These are phyloP conservation scores for Rhimphoctona megacephalus DNA, from an alignment of 2,888 invertebrate species.

Conservation along the genomic window DNA sequence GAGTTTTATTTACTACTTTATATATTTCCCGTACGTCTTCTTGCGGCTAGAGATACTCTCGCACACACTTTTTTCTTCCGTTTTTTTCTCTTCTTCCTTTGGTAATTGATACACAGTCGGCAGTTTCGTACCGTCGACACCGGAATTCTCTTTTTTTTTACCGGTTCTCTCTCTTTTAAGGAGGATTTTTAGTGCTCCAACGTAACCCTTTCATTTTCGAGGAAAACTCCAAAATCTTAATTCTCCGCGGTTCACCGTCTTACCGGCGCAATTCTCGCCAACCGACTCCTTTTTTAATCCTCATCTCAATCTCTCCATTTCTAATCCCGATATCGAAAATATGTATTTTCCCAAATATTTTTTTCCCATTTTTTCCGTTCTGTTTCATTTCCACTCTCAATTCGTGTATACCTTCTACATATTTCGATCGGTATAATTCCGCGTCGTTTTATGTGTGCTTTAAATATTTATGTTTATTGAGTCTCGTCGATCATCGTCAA, in stretches of 20 bases:
- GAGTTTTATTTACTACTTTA: constrained; percentile 17
- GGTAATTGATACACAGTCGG: constrained; percentile 11
- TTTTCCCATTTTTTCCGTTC: not conserved
- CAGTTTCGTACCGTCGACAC: constrained; percentile 9
- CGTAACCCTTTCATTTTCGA: not conserved
- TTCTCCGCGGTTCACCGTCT: constrained; percentile 8
- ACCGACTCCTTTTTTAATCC: constrained; percentile 6
- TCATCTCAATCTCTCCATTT: constrained; percentile 7
- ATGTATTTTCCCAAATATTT: not conserved
- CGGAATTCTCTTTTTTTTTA: not conserved
- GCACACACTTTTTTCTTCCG: constrained; percentile 50
- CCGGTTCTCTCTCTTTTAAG: not conserved
- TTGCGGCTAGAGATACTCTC: constrained; percentile 20
- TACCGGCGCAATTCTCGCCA: constrained; percentile 34
- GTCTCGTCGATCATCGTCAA: constrained; percentile 12
- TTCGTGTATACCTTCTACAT: not conserved
- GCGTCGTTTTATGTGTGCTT: constrained; percentile 4
- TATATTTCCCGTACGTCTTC: constrained; percentile 8
- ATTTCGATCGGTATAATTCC: constrained; percentile 7
- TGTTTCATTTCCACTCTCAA: not conserved
- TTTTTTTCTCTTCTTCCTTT: constrained; percentile 6
- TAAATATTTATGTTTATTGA: constrained; percentile 17
- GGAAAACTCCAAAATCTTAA: not conserved
- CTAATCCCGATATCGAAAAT: not conserved
- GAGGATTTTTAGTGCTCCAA: not conserved